Conservation (phyloP, 2,888 invertebrate species). For the Euclidia mi region DNA sequence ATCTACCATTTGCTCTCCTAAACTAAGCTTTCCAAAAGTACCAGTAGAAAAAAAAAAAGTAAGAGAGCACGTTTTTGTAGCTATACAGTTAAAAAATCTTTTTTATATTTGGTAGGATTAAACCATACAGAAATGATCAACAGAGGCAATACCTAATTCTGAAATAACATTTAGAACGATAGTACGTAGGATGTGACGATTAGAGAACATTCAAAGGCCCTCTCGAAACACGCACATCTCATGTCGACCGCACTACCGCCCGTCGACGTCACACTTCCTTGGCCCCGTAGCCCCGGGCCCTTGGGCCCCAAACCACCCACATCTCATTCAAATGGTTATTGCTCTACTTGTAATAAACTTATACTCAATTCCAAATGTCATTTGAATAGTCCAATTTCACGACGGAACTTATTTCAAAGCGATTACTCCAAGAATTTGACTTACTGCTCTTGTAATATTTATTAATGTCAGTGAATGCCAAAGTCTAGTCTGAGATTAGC, state of each 20-base stretch:
- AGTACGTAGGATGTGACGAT: neutral
- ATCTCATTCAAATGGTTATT: conserved; percentile 34
- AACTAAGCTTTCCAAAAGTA: no score
- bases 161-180: neutral
- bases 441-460: conserved; percentile 13
- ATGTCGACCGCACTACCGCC: conserved; percentile 1
- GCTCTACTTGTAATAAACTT: conserved; percentile 36
- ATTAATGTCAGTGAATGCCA: conserved; percentile 1
- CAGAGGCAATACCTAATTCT: no score
- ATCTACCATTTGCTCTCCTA: no score
- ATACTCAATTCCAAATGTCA: conserved; percentile 32
- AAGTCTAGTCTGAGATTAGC: neutral
- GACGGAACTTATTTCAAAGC: conserved; percentile 15
- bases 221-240: no score
- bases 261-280: conserved; percentile 1
- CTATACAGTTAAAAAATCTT: no score
- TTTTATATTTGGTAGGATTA: no score
- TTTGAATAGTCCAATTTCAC: conserved; percentile 32
- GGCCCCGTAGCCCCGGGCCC: conserved; percentile 5
- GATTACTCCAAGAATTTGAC: conserved; percentile 28
- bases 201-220: no score
- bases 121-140: no score
- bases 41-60: no score
- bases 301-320: conserved; percentile 4
- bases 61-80: no score